A percentile compares a stretch with the other conserved stretches of the same genome.
Conservation (phyloP, 2,797 vertebrate species). For the Ptychobarbus kaznakovi region DNA sequence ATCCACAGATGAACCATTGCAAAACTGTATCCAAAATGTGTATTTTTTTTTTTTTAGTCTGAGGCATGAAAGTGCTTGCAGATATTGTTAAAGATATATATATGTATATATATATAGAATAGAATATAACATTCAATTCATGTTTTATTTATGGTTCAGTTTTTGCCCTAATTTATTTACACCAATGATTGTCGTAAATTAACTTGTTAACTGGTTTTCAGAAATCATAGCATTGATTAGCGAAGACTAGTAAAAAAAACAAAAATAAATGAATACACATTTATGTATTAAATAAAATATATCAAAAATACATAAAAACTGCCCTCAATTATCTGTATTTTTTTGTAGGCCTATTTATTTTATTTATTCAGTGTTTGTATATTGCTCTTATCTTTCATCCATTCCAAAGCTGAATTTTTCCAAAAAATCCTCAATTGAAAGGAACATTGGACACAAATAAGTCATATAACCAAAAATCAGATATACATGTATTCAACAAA, state of each 20-base stretch:
- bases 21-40: background rate
- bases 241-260: no score
- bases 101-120: background rate
- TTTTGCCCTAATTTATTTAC: background rate
- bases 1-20: background rate
- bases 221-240: no score
- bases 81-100: no score
- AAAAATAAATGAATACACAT: background rate
- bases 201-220: background rate
- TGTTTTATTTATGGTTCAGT: background rate
- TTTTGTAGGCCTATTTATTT: background rate
- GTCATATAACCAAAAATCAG: background rate
- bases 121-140: background rate
- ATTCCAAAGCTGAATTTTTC: no score
- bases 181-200: background rate
- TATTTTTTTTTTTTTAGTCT: background rate
- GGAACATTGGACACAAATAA: background rate
- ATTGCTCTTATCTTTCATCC: no score
- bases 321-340: background rate
- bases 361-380: no score
- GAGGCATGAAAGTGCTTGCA: background rate
- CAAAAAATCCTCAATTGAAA: no score
- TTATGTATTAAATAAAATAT: background rate
- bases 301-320: background rate
- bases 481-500: background rate